Percentiles rank a stretch among this genome's conserved stretches.
Evolutionary conservation across 2,888 invertebrate species (phyloP).

Genomic region (Synergus umbraculus): DNA sequence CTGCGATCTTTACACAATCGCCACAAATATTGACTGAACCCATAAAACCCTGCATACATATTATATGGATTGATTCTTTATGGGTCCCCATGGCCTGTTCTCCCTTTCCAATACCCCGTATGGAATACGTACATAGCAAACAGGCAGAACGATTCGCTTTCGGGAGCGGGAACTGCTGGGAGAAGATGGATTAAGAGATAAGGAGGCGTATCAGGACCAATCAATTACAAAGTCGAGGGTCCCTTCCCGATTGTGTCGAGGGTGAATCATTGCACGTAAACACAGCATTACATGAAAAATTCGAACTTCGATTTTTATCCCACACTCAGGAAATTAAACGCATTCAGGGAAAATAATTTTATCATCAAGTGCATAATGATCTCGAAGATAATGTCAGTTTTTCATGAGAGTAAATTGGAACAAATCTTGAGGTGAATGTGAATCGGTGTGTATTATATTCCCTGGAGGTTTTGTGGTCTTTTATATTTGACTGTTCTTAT

Average conservation of each 20-base stretch:
- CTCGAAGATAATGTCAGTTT: background rate
- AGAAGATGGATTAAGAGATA: conserved; percentile 74
- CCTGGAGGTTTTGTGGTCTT: background rate
- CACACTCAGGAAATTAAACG: conserved; percentile 21
- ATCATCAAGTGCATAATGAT: background rate
- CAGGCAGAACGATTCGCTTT: conserved; percentile 58
- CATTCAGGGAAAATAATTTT: background rate
- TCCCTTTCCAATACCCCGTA: conserved; percentile 40
- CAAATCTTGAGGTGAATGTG: too few species aligned
- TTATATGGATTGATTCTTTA: conserved; percentile 71
- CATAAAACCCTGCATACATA: conserved; percentile 57
- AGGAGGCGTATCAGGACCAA: conserved; percentile 76
- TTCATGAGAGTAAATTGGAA: background rate
- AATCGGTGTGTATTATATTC: too few species aligned
- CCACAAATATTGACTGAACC: conserved; percentile 72
- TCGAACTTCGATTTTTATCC: conserved; percentile 21
- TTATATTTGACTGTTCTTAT: background rate
- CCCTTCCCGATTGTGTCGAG: conserved; percentile 46
- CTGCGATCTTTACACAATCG: conserved; percentile 60
- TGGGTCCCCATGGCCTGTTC: conserved; percentile 52
- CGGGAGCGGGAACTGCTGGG: conserved; percentile 59
- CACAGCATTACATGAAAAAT: conserved; percentile 37
- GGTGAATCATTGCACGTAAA: conserved; percentile 48
- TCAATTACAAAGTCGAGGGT: conserved; percentile 75
- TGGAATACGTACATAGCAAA: conserved; percentile 56